phyloP scores from a whole-genome alignment of 2,797 vertebrate species.

The Epinephelus coioides region DNA sequence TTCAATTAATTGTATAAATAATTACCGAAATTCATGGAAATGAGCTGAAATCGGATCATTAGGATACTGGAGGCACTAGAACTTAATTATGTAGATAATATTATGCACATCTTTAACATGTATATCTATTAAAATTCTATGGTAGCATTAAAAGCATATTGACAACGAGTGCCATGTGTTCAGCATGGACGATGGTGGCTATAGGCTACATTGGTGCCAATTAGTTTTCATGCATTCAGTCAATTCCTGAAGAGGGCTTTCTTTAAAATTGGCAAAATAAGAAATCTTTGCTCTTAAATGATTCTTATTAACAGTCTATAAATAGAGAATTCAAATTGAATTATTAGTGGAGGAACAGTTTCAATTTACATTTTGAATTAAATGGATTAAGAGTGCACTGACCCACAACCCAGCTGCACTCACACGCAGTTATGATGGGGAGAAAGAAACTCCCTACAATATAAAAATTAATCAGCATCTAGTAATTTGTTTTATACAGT shows the following conservation, averaged over 20 bases:
- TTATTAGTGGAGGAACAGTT: constrained; percentile 27
- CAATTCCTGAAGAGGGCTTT: neutral
- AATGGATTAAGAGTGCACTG: constrained; percentile 31
- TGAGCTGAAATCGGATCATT: neutral
- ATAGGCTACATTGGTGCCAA: neutral
- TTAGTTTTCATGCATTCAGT: constrained; percentile 2
- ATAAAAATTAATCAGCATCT: constrained; percentile 1
- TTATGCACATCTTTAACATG: constrained; percentile 6
- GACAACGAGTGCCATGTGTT: constrained; percentile 9
- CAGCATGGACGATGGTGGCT: neutral
- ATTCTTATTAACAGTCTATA: constrained; percentile 16
- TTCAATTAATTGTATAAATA: neutral
- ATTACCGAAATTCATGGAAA: neutral
- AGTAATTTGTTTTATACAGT: neutral
- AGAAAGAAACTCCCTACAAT: neutral
- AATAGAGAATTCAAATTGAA: constrained; percentile 27
- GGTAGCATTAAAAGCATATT: neutral
- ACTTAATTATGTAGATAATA: constrained; percentile 10
- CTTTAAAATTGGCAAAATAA: constrained; percentile 12
- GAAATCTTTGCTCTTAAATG: constrained; percentile 11
- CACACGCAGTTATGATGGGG: neutral
- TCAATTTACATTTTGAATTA: constrained; percentile 47
- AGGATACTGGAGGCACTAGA: neutral
- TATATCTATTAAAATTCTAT: neutral
- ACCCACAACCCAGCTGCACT: constrained; percentile 19